Conservation (phyloP, 2,888 invertebrate genomes). For the Helicoverpa assulta region DNA sequence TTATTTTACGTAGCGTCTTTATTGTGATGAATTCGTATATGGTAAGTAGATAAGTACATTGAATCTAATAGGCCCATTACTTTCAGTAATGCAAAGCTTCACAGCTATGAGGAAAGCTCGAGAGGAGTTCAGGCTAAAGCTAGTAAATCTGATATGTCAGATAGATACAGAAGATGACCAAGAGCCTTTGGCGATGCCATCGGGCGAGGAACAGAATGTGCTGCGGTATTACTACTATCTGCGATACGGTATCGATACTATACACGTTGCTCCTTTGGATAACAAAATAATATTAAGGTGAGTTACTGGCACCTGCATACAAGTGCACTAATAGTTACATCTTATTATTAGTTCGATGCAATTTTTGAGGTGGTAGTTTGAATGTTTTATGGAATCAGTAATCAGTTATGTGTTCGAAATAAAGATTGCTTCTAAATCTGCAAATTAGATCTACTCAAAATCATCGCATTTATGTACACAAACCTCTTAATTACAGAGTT, state of each 20-base stretch:
- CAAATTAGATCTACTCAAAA: too few species aligned
- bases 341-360: too few species aligned
- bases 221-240: constrained; percentile 97
- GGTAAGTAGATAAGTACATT: too few species aligned
- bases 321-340: too few species aligned
- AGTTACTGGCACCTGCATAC: too few species aligned
- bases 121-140: constrained; percentile 94
- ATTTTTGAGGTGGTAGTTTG: too few species aligned
- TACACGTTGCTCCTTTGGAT: constrained; percentile 96
- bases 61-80: neutral
- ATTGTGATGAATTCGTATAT: too few species aligned
- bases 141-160: constrained; percentile 94
- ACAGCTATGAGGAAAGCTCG: constrained; percentile 93
- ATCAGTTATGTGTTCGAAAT: too few species aligned
- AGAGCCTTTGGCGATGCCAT: constrained; percentile 86
- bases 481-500: constrained; percentile 85
- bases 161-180: constrained; percentile 78
- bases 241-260: constrained; percentile 96
- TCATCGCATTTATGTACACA: too few species aligned
- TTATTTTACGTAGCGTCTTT: too few species aligned
- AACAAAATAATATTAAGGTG: constrained; percentile 92
- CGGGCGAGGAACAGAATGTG: constrained; percentile 92
- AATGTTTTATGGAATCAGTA: too few species aligned
- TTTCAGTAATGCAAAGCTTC: constrained; percentile 91
- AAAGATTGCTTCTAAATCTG: too few species aligned